Evolutionary conservation across 2,113 vertebrate genomes (phyloP).

Genomic region (Ctenodactylus gundi): DNA sequence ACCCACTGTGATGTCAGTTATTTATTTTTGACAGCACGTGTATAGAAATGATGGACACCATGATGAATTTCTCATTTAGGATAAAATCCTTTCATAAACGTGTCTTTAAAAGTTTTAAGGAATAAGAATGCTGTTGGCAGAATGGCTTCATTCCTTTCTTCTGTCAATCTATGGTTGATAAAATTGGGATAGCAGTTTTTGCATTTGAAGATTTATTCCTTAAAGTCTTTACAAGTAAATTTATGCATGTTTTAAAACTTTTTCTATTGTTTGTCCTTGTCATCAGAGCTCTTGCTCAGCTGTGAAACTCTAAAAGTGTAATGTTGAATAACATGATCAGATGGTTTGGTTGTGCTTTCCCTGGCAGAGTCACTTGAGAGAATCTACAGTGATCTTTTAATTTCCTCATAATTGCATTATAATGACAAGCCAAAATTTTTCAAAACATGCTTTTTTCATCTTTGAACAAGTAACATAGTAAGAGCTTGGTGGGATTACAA

Average conservation of each 20-base stretch:
- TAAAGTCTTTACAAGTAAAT: not conserved
- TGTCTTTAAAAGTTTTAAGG: not conserved
- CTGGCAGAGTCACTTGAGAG: not conserved
- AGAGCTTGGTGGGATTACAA: not conserved
- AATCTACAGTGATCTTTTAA: not conserved
- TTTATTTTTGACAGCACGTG: not conserved
- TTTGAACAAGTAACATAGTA: not conserved
- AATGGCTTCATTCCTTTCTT: not conserved
- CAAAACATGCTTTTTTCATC: not conserved
- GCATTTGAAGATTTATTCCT: not conserved
- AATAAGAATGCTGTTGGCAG: not conserved
- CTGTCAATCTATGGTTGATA: not conserved
- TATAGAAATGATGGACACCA: fast-evolving
- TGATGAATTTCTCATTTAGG: not conserved
- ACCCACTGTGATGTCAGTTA: fast-evolving
- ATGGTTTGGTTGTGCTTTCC: not conserved
- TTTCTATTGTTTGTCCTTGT: not conserved
- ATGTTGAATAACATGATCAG: not conserved
- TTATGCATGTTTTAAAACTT: not conserved
- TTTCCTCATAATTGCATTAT: not conserved
- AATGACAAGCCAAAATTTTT: not conserved
- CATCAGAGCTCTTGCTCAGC: not conserved
- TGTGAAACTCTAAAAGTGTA: not conserved
- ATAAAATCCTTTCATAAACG: not conserved
- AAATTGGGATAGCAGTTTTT: not conserved